Base-by-base conservation (phyloP, 1,140 invertebrate species). In the Megathymus violae region DNA sequence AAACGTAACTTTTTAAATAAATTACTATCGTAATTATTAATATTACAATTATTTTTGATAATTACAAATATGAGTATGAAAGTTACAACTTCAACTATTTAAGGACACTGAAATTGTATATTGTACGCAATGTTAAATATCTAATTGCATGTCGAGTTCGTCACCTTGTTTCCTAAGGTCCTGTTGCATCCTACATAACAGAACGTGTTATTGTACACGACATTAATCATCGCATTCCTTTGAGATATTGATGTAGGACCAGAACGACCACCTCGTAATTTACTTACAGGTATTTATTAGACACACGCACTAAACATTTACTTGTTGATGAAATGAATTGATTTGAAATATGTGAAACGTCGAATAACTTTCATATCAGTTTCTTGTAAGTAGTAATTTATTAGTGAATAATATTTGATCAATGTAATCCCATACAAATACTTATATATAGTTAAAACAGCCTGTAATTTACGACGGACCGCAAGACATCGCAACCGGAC, bases 301-400 rank as follows among this genome's bases (percentile, higher is more conserved):
- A 34, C 54, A 36, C 25, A 59, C 41, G 27, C 41, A 47, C 41
- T 11, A 46, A 59, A 59, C 54, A 47, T 47, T 59, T 59, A 46
- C 41, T 47, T 34, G 54, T 59, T 59, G 54, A 59, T 47, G 54
- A 46, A 59, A 59, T 43, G 43, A 44, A 59, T 59, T 59, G 16
- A 59, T 46, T 34, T 59, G 46, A 48, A 61, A 61, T 50, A 61
- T 43, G 58, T 61, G 25, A 50, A 22, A 11, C 54, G n/a, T 59
- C 50, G 50, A 61, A 61, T 43, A 61, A 40, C 58, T 61, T 61
- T 61, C 58, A n/a, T 61, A 19, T 17, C 31, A 19, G 41, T 48
- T 31, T 46, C 41, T 59, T 59, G 54, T 59, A 59, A 59, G 16
- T 36, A 46, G 36, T 47, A 59, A 46, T 59, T 59, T 46, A 59